Percentiles rank a stretch among this genome's conserved stretches.
Evolutionary conservation across 2,113 vertebrate genomes (phyloP).

Genomic region (Sphaerodactylus townsendi): DNA sequence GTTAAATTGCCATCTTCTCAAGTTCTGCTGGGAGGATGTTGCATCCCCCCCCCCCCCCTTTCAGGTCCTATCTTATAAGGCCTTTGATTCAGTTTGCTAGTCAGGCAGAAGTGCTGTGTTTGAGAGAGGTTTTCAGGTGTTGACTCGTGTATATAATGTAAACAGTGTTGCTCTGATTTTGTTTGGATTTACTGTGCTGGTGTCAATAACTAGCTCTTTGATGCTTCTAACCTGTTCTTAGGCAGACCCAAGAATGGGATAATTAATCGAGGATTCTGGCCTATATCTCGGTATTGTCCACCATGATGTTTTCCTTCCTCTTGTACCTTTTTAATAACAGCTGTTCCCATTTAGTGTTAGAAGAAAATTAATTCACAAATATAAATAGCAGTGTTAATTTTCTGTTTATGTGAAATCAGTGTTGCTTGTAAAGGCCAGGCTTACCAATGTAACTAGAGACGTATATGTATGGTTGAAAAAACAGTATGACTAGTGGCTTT

Average conservation of each 20-base stretch:
- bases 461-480: too few relatives aligned
- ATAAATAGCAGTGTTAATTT: neutral
- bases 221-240: neutral
- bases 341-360: neutral
- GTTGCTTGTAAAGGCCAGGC: too few relatives aligned
- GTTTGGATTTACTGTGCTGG: neutral
- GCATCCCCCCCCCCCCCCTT: neutral
- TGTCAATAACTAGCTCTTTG: neutral
- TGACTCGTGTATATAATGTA: neutral
- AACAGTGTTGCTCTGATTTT: neutral
- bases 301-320: neutral
- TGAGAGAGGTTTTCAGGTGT: neutral
- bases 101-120: neutral
- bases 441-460: too few relatives aligned
- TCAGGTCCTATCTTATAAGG: neutral
- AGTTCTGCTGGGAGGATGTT: neutral
- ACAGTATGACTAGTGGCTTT: too few relatives aligned
- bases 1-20: neutral
- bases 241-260: neutral
- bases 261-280: neutral
- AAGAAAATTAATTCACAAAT: neutral
- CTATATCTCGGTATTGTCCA: neutral
- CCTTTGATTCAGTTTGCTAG: neutral
- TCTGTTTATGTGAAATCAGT: neutral
- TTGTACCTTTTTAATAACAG: neutral